These are phyloP conservation scores for Ivindomyrus marchei DNA, from an alignment of 2,113 vertebrate genomes.

Conservation along the genomic window DNA sequence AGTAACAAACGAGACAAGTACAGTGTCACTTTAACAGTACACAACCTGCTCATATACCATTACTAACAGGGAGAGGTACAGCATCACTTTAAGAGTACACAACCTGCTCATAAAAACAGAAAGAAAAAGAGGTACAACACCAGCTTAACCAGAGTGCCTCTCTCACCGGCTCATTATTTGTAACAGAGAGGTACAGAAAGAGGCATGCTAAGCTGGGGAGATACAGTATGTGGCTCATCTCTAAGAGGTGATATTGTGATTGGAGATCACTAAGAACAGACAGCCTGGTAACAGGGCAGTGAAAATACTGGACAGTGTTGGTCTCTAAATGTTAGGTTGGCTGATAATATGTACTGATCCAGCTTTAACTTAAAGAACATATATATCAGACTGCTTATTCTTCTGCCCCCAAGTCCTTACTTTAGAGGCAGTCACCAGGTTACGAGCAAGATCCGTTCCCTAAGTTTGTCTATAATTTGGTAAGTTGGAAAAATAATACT, in stretches of 20 bases:
- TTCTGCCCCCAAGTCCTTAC: no score
- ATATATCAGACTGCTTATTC: no score
- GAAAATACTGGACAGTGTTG: not conserved
- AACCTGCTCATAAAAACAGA: constrained; percentile 57
- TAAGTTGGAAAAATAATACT: no score
- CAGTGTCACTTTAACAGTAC: not conserved
- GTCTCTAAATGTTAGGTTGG: not conserved
- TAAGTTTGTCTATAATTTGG: no score
- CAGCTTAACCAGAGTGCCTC: not conserved
- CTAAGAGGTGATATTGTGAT: not conserved
- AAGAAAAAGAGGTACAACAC: constrained; percentile 67
- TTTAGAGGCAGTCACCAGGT: no score
- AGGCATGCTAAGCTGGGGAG: not conserved
- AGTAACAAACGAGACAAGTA: not conserved
- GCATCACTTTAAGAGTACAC: not conserved
- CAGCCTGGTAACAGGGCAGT: not conserved
- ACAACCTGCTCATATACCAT: constrained; percentile 90
- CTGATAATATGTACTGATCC: no score
- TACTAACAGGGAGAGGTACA: constrained; percentile 92
- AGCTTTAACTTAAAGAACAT: not conserved
- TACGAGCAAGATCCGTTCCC: no score
- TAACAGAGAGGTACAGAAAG: not conserved
- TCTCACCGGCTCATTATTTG: not conserved
- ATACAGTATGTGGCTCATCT: not conserved
- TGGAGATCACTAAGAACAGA: not conserved